Evolutionary conservation across 2,888 invertebrate genomes (phyloP), one percentile per base, ranked within the genome.

Genomic region (Archaeoteleia sp.): DNA sequence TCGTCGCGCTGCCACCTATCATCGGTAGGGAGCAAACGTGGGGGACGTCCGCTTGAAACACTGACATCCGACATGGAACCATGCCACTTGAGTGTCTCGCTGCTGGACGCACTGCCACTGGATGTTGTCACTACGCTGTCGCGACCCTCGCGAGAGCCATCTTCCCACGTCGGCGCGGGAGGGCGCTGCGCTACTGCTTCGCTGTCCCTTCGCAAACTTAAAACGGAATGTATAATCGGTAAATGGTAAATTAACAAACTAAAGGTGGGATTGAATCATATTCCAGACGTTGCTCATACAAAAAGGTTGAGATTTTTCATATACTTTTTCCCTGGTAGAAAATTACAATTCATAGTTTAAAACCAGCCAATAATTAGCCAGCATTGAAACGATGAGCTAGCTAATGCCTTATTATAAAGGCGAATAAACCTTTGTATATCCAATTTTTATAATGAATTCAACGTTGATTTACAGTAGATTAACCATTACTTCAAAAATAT

Each of bases 31-130:
- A 77, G 51, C 5, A 69, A 68, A 9, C 75, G 55, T n/a, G 54
- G 20, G 1, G 82, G 82, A 43, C 83, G 70, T 1, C 84, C 85
- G 42, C 86, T 86, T 17, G 86, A 83, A 3, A 87, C 85, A 72
- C 88, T 88, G 23, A 89, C 86, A 72, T 89, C 89, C 49, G 88
- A 88, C 77, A 87, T 86, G 0, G 88, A 88, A 7, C 89, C 89
- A 78, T 93, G 90, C 92, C 93, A 93, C 85, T 93, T 93, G 4
- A 93, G 86, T 1, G 93, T 93, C 81, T 93, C 93, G 78, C 92
- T 92, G 48, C 92, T 92, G 23, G 89, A 89, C n/a, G 89, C 90
- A 75, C 89, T 89, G 37, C 88, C 88, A 76, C 88, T 88, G 1
- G 88, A 89, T 0, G 90, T 90, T 12, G 90, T 90, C 32, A 90